Percentiles rank a stretch among this genome's conserved stretches.
These are phyloP conservation scores for Leptoteleia sp. DNA, from an alignment of 1,140 invertebrate species.

Conservation along the genomic window DNA sequence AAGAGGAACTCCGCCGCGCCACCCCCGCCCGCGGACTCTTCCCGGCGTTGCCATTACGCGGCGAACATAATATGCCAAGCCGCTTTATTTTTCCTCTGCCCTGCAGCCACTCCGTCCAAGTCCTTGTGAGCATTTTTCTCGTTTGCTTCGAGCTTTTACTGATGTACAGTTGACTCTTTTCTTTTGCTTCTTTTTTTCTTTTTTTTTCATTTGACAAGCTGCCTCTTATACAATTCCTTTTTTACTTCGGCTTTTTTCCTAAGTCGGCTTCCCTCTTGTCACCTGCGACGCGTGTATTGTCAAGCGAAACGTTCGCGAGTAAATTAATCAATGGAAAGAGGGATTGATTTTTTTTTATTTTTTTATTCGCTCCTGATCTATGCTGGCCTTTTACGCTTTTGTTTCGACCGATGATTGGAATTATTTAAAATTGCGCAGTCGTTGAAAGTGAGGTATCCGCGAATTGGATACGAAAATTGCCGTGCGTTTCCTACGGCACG, in stretches of 20 bases:
- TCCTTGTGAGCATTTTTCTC: conserved; percentile 56
- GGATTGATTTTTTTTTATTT: conserved; percentile 32
- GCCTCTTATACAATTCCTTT: conserved; percentile 30
- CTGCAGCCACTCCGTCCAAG: conserved; percentile 45
- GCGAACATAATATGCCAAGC: conserved; percentile 67
- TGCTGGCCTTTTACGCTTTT: too few relatives aligned
- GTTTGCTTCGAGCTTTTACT: conserved; percentile 47
- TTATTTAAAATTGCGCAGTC: conserved; percentile 11
- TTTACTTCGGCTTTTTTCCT: conserved; percentile 17
- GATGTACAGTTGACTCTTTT: conserved; percentile 47
- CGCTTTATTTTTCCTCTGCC: conserved; percentile 62
- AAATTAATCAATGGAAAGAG: background rate
- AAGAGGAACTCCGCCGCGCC: conserved; percentile 59
- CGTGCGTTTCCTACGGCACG: background rate
- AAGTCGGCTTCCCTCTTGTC: conserved; percentile 1
- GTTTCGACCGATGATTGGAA: conserved; percentile 8
- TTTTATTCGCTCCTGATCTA: too few relatives aligned
- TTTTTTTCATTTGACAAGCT: conserved; percentile 36
- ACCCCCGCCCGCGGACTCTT: conserved; percentile 31
- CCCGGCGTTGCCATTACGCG: conserved; percentile 67
- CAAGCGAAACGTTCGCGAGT: conserved; percentile 11
- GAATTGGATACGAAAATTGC: too few relatives aligned
- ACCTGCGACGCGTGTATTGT: background rate
- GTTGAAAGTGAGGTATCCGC: too few relatives aligned
- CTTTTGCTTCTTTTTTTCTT: too few relatives aligned